These are phyloP conservation scores for Hetaerina titia DNA, from an alignment of 2,888 invertebrate species.

Conservation along the genomic window DNA sequence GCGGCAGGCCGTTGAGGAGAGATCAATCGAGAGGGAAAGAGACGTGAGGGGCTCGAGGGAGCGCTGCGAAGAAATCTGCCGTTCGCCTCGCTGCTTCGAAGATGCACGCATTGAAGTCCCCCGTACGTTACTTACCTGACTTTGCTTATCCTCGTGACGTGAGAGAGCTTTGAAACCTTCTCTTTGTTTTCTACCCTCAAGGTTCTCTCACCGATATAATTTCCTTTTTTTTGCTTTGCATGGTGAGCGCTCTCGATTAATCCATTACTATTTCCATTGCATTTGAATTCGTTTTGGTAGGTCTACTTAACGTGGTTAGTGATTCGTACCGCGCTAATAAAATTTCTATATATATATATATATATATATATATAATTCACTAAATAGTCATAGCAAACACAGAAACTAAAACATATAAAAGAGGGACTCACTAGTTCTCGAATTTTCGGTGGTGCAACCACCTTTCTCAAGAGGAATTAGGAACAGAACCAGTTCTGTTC, in stretches of 20 bases:
- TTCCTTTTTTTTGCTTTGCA: neutral
- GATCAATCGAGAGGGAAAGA: constrained; percentile 27
- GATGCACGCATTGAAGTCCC: constrained; percentile 15
- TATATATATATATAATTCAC: no score
- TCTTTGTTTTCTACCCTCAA: neutral
- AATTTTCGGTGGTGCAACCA: no score
- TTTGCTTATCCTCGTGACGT: neutral
- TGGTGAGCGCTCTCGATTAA: neutral
- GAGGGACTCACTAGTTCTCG: no score
- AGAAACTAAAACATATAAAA: no score
- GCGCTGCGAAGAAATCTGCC: neutral
- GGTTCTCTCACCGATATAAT: neutral
- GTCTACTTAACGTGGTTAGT: neutral
- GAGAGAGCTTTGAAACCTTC: constrained; percentile 9
- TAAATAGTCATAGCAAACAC: no score
- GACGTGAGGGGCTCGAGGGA: neutral
- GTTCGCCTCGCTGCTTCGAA: neutral
- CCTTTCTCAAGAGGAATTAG: no score
- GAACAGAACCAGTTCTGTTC: no score
- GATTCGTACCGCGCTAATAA: no score
- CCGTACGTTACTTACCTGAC: neutral
- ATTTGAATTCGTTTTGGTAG: neutral
- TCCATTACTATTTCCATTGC: neutral
- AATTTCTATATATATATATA: no score
- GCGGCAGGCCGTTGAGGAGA: constrained; percentile 13